Evolutionary conservation across 2,888 invertebrate genomes (phyloP), one percentile per base, ranked within the genome.

Genomic region (Nomada hirtipes): DNA sequence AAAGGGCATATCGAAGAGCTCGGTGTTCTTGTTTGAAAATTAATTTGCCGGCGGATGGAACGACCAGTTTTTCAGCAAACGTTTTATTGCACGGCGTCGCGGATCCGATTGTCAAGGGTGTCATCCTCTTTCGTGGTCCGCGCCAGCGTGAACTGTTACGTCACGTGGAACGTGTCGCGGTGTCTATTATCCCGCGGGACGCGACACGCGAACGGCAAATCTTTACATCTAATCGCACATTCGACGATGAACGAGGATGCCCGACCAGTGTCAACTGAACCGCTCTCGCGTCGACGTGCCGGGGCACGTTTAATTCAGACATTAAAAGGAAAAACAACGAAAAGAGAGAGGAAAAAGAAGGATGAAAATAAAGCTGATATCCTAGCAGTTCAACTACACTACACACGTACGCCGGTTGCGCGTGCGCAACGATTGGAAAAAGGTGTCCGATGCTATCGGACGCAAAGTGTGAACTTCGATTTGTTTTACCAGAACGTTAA

Each of bases 1-100:
- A 78, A 76, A 79, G 70, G 80, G 85, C 80, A 79, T 81, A 84
- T 86, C 74, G 78, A 80, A 65, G 70, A 69, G 76, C 67, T 61
- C 50, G 79, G 70, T 86, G 79, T 61, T 85, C 83, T 87, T 85
- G 74, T 86, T 88, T 87, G 82, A 82, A 83, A 86, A 86, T 88
- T 87, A 88, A 87, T 88, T 82, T 86, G 67, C 82, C 77, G 77
- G 64, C 61, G 81, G 77, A 76, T 76, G 80, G 84, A 86, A 85
- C 75, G 67, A 85, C 86, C 88, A 87, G 86, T 87, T 88, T 86
- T 88, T 82, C 63, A 85, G 50, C 78, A 23, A 61, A 11, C 83
- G 59, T 83, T 80, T 88, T 83, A 82, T 82, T 80, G 76, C 70
- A 67, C 36, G 80, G 55, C 63, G 67, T 72, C 65, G 69, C 69